Base-by-base conservation (phyloP, 2,113 vertebrate species). In the Bagarius yarrelli region DNA sequence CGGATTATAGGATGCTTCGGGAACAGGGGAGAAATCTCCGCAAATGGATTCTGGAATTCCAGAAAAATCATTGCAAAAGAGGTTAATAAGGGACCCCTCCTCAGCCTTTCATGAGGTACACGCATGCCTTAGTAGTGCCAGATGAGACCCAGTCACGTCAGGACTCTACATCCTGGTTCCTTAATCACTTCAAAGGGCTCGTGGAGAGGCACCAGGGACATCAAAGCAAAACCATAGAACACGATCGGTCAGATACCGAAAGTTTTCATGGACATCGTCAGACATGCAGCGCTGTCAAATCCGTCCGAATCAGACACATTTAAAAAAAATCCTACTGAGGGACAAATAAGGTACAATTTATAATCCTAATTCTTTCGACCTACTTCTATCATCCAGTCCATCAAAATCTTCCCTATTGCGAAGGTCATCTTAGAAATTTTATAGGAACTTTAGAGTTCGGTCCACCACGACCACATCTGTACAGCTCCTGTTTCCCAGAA, bases 131-230 rank as follows among this genome's bases (percentile, higher is more conserved):
- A 78, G 55, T 57, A 91, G 87, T 89, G 88, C 90, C 91, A 93
- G 91, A 92, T 90, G 91, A 91, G 84, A 90, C 75, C 82, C 85
- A 81, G 69, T 78, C 63, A 57, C 25, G n/a, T 75, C 50, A 34
- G 71, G 81, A 88, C 87, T 89, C 90, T 91, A 92, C 90, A 93
- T 93, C 90, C 89, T 92, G 89, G 88, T 86, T 88, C 88, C 82
- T 89, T 89, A 86, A 88, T 87, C 85, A 91, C 91, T 92, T 93
- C 91, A 93, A 93, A 93, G 91, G 85, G 81, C 61, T 76, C 19
- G 32, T 11, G 50, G 50, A 19, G 81, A 64, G 79, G 52, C 76
- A 72, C 69, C 44, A 63, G 23, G 61, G 40, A 84, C 83, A 86
- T 87, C 81, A 87, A 87, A 85, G 85, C 40, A 47, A 71, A 61